A percentile compares a stretch with the other conserved stretches of the same genome.
Evolutionary conservation across 2,888 invertebrate genomes (phyloP).

Genomic region (Ryuthela nishihirai): DNA sequence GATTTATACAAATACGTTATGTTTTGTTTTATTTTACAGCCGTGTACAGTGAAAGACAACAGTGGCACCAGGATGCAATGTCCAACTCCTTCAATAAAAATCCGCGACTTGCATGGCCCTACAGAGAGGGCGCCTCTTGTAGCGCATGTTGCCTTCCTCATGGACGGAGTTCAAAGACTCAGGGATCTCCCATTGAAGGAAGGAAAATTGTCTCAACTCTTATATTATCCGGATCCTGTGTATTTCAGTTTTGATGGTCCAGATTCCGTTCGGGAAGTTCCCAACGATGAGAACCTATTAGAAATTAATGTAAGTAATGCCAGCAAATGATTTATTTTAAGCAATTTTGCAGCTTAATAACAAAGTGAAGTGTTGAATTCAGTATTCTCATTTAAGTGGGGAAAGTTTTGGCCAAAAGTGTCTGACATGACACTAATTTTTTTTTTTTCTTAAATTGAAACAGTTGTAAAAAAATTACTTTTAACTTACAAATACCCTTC

Average conservation of each 20-base stretch:
- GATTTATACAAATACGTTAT: too few relatives aligned
- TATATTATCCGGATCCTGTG: slow-evolving; percentile 48
- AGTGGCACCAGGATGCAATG: slow-evolving; percentile 46
- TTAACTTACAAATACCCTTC: too few relatives aligned
- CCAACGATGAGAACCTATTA: slow-evolving; percentile 43
- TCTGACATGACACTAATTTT: too few relatives aligned
- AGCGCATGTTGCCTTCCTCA: slow-evolving; percentile 45
- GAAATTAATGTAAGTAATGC: slow-evolving; percentile 43
- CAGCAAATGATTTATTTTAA: slow-evolving; percentile 1
- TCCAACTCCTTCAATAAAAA: slow-evolving; percentile 40
- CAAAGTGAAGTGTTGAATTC: too few relatives aligned
- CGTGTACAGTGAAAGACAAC: slow-evolving; percentile 10
- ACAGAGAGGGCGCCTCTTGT: slow-evolving; percentile 40
- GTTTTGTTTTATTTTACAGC: slow-evolving; percentile 7
- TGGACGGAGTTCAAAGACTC: slow-evolving; percentile 48
- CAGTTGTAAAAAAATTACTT: too few relatives aligned
- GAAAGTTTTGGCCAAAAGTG: too few relatives aligned
- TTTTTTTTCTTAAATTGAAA: too few relatives aligned
- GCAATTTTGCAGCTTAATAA: too few relatives aligned
- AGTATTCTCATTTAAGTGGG: too few relatives aligned
- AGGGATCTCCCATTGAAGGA: slow-evolving; percentile 37
- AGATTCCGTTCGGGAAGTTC: slow-evolving; percentile 40
- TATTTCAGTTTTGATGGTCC: slow-evolving; percentile 42
- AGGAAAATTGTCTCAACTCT: slow-evolving; percentile 42
- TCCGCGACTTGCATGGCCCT: slow-evolving; percentile 37